Evolutionary conservation across 2,888 invertebrate genomes (phyloP).

Genomic region (Lithophane socia): DNA sequence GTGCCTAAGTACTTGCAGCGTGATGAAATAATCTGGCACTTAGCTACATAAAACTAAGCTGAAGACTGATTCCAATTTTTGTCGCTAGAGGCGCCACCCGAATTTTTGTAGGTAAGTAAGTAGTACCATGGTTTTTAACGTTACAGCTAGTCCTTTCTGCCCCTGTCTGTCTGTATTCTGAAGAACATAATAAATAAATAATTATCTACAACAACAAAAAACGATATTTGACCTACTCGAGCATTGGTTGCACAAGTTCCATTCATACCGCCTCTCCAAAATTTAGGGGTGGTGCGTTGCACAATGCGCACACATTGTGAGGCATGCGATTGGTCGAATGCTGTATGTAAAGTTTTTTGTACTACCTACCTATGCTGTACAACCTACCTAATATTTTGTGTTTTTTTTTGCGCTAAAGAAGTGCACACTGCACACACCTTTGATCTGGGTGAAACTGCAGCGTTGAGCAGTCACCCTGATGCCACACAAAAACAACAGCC

Average conservation of each 20-base stretch:
- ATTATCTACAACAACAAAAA: not conserved
- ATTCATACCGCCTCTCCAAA: slow-evolving; percentile 14
- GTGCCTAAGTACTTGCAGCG: not conserved
- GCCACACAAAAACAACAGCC: not conserved
- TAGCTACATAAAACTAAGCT: not conserved
- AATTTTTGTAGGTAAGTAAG: not conserved
- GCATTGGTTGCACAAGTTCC: slow-evolving; percentile 52
- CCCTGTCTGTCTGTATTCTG: not conserved
- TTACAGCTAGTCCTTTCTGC: not conserved
- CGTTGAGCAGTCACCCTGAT: no score
- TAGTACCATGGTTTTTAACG: not conserved
- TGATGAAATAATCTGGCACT: not conserved
- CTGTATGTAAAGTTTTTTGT: slow-evolving; percentile 3
- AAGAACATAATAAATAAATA: not conserved
- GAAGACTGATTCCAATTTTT: not conserved
- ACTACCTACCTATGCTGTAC: not conserved
- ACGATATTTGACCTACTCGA: not conserved
- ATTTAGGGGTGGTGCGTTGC: slow-evolving; percentile 42
- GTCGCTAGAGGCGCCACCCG: not conserved
- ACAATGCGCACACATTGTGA: slow-evolving; percentile 37
- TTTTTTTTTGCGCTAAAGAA: no score
- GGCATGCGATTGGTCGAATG: slow-evolving; percentile 40
- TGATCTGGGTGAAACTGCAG: not conserved
- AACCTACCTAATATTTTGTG: no score
- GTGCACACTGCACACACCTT: not conserved